These are phyloP conservation scores for Synergus umbraculus DNA, from an alignment of 2,888 invertebrate species.

Conservation along the genomic window DNA sequence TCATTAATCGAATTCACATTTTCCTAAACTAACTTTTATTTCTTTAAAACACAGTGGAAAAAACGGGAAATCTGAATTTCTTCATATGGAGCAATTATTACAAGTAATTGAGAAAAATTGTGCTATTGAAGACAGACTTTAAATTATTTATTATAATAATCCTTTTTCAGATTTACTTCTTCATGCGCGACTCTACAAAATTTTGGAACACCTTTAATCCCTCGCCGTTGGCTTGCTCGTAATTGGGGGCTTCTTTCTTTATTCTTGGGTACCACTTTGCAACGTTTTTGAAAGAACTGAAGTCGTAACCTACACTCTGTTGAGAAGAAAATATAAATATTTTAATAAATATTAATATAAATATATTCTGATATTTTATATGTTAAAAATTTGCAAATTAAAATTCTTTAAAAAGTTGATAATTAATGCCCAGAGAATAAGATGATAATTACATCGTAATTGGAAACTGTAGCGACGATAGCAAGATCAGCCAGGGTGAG, in stretches of 20 bases:
- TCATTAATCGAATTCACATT: not conserved
- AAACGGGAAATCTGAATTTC: too few relatives aligned
- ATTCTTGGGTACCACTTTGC: constrained; percentile 81
- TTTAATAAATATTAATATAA: too few relatives aligned
- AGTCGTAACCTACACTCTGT: constrained; percentile 80
- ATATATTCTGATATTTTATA: not conserved
- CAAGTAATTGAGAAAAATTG: not conserved
- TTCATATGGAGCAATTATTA: too few relatives aligned
- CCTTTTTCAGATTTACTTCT: constrained; percentile 70
- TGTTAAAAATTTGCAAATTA: not conserved
- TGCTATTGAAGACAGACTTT: not conserved
- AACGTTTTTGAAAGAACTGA: constrained; percentile 85
- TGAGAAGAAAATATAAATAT: constrained; percentile 43
- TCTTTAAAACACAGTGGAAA: not conserved
- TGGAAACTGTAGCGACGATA: constrained; percentile 84
- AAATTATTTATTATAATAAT: not conserved
- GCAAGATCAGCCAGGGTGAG: constrained; percentile 89
- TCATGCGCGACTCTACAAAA: constrained; percentile 58
- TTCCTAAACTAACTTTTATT: not conserved
- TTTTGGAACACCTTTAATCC: constrained; percentile 67
- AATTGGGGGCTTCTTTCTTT: constrained; percentile 81
- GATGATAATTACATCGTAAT: constrained; percentile 80
- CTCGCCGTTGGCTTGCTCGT: constrained; percentile 75
- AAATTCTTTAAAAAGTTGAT: not conserved
- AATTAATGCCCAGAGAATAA: not conserved